These are phyloP conservation scores for Nasonia vitripennis DNA, from an alignment of 1,140 invertebrate genomes.

Conservation along the genomic window DNA sequence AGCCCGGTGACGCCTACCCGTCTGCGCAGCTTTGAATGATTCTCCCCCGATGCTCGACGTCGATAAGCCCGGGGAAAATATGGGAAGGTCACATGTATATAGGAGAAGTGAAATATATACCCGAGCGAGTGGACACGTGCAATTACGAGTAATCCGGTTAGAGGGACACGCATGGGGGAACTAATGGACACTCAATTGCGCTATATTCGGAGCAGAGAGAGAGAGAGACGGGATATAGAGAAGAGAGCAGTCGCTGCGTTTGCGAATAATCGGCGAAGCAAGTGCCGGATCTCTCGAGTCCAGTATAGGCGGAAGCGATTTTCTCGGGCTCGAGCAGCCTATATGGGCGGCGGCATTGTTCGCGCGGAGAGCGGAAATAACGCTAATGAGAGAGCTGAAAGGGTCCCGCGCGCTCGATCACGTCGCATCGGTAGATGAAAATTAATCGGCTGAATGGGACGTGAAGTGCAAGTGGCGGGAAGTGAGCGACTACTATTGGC, in stretches of 20 bases:
- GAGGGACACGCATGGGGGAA: neutral
- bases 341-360: constrained; percentile 23
- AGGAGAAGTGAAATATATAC: neutral
- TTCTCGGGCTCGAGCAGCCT: constrained; percentile 60
- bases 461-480: constrained; percentile 73
- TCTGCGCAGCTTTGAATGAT: neutral
- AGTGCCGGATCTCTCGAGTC: constrained; percentile 61
- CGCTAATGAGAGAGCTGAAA: constrained; percentile 70
- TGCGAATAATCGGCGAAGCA: constrained; percentile 17
- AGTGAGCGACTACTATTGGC: constrained; percentile 68
- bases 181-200: neutral
- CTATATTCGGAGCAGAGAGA: neutral
- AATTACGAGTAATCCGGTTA: neutral
- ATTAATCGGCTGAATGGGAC: constrained; percentile 73
- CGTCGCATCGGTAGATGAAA: constrained; percentile 63
- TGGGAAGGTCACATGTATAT: too few relatives aligned
- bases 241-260: neutral
- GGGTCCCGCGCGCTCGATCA: constrained; percentile 64
- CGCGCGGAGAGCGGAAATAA: constrained; percentile 64
- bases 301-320: constrained; percentile 65
- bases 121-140: neutral
- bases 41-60: neutral
- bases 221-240: neutral
- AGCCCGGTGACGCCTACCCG: neutral
- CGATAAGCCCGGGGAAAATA: too few relatives aligned